Evolutionary conservation across 2,888 invertebrate genomes (phyloP).

Genomic region (Microctonus brassicae): DNA sequence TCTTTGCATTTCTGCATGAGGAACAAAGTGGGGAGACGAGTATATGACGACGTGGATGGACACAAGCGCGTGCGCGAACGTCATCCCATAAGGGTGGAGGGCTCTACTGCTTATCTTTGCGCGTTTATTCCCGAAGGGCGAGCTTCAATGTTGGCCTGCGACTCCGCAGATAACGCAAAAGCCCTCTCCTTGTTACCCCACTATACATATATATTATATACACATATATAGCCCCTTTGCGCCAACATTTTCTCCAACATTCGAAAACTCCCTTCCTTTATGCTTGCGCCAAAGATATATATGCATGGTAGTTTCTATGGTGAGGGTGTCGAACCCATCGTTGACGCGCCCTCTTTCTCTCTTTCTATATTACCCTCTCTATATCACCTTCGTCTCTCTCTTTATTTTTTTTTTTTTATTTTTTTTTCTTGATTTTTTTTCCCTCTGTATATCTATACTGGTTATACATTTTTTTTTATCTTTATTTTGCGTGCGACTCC

Average conservation of each 20-base stretch:
- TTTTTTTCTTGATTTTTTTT: conserved; percentile 3
- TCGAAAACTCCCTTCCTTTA: not conserved
- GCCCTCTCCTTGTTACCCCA: conserved; percentile 25
- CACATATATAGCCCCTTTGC: conserved; percentile 12
- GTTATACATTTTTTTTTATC: conserved; percentile 20
- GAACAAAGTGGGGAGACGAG: conserved; percentile 52
- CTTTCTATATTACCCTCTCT: not conserved
- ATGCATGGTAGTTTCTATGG: not conserved
- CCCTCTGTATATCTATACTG: not conserved
- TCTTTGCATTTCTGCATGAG: conserved; percentile 65
- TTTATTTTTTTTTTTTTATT: too few species aligned
- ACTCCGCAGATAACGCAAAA: conserved; percentile 65
- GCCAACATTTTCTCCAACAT: not conserved
- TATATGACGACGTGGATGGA: conserved; percentile 23
- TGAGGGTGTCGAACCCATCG: conserved; percentile 37
- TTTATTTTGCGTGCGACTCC: conserved; percentile 11
- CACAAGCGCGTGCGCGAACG: conserved; percentile 47
- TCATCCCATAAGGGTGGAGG: conserved; percentile 50
- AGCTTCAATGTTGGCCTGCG: conserved; percentile 65
- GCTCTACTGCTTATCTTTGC: conserved; percentile 65
- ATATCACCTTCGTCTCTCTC: not conserved
- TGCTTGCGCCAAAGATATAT: too few species aligned
- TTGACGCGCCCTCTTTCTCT: conserved; percentile 25
- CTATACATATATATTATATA: too few species aligned
- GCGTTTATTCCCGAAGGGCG: conserved; percentile 68